Evolutionary conservation across 1,140 invertebrate species (phyloP), one percentile per base, ranked within the genome.

Genomic region (Papilio dardanus): DNA sequence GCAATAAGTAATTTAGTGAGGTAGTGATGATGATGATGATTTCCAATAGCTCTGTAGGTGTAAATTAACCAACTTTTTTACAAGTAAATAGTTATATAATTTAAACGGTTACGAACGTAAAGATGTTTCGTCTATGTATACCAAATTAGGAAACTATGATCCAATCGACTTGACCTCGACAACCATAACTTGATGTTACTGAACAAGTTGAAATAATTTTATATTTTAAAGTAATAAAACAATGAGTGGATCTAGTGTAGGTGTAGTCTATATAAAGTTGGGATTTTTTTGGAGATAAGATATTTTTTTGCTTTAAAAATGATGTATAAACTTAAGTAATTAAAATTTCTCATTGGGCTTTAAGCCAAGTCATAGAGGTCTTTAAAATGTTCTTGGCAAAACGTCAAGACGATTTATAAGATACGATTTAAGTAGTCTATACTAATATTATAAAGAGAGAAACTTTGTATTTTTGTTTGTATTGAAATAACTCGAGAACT

Each of bases 401-500:
- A 54, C 12, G 8, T 54, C 50, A 54, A 54, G 50, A 54, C 21
- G 19, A 24, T 79, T 46, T 71, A 10, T 42, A n/a, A 16, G 40
- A 42, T 3, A 7, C 42, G 16, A 19, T 0, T 46, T 46, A 46
- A 46, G 42, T 7, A n/a, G 5, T 46, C 8, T 37, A 2, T 2
- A 37, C 7, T n/a, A n/a, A n/a, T n/a, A n/a, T n/a, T n/a, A n/a
- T n/a, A n/a, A n/a, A n/a, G n/a, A n/a, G n/a, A n/a, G n/a, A n/a
- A n/a, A n/a, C n/a, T n/a, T n/a, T n/a, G n/a, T n/a, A n/a, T n/a
- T n/a, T n/a, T n/a, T n/a, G n/a, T n/a, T n/a, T n/a, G n/a, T n/a
- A n/a, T n/a, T n/a, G n/a, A n/a, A n/a, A n/a, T n/a, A n/a, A n/a
- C n/a, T n/a, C n/a, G n/a, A n/a, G n/a, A n/a, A n/a, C n/a, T n/a